A percentile compares a stretch with the other conserved stretches of the same genome.
These are phyloP conservation scores for Etia nguti DNA, from an alignment of 2,113 vertebrate genomes.

Conservation along the genomic window DNA sequence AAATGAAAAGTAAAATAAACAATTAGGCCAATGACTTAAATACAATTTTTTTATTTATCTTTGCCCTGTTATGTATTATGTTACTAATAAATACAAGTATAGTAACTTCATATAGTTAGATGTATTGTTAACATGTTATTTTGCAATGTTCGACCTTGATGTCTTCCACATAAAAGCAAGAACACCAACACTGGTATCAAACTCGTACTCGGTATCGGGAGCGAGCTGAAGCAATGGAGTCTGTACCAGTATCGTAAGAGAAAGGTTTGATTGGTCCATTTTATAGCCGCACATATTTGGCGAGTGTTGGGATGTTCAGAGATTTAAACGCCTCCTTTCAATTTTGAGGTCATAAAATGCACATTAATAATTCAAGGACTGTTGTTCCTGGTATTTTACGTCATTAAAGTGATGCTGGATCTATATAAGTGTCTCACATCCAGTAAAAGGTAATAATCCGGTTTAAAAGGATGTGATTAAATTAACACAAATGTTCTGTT, in stretches of 20 bases:
- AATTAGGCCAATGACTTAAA: not conserved
- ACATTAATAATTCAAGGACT: rapidly evolving
- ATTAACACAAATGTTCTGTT: not conserved
- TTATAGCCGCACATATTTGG: not conserved
- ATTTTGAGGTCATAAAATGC: not conserved
- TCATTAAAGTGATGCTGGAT: not conserved
- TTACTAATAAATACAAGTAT: not conserved
- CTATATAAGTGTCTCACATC: not conserved
- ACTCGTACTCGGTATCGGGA: rapidly evolving
- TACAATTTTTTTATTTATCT: not conserved
- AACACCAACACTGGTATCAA: not conserved
- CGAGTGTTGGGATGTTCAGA: not conserved
- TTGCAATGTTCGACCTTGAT: not conserved
- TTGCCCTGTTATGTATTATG: not conserved
- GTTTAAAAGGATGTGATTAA: not conserved
- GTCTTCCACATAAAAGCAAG: not conserved
- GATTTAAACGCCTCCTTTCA: not conserved
- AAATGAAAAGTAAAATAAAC: not conserved
- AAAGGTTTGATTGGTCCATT: not conserved
- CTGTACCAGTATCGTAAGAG: not conserved
- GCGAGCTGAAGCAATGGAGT: not conserved
- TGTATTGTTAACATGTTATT: not conserved
- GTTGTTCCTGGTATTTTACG: not conserved
- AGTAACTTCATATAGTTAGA: not conserved
- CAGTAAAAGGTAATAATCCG: not conserved